Percentiles rank a stretch among this genome's conserved stretches.
These are phyloP conservation scores for Microchirus variegatus DNA, from an alignment of 2,797 vertebrate genomes.

Conservation along the genomic window DNA sequence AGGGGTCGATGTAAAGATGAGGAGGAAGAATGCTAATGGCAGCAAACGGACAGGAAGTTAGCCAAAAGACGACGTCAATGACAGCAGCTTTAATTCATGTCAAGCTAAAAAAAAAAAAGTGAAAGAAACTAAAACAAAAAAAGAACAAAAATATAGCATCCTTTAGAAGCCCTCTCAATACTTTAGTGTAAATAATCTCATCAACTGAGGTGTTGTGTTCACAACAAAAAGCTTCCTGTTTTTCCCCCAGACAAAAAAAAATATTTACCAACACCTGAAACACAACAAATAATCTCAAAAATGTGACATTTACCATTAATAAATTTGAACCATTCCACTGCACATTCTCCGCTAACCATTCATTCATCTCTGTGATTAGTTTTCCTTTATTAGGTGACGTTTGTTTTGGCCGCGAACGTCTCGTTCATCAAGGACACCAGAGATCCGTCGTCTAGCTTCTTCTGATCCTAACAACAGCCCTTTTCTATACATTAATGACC, in stretches of 20 bases:
- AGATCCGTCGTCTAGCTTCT: not conserved
- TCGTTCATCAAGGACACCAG: conserved; percentile 2
- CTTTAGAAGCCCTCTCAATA: conserved; percentile 41
- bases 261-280: conserved; percentile 57
- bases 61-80: no score
- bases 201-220: conserved; percentile 30
- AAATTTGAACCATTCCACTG: conserved; percentile 18
- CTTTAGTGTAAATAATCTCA: conserved; percentile 56
- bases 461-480: conserved; percentile 14
- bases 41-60: no score
- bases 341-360: conserved; percentile 18
- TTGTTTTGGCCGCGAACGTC: conserved; percentile 34
- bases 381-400: conserved; percentile 3
- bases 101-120: no score
- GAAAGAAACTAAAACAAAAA: no score
- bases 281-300: conserved; percentile 48
- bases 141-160: not conserved
- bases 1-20: no score
- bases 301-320: conserved; percentile 30
- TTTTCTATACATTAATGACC: conserved; percentile 26
- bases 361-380: conserved; percentile 11
- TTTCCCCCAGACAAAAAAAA: conserved; percentile 46
- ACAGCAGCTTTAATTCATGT: no score
- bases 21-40: no score
- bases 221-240: conserved; percentile 33